Evolutionary conservation across 2,888 invertebrate species (phyloP).

Genomic region (Tortrix viridana): DNA sequence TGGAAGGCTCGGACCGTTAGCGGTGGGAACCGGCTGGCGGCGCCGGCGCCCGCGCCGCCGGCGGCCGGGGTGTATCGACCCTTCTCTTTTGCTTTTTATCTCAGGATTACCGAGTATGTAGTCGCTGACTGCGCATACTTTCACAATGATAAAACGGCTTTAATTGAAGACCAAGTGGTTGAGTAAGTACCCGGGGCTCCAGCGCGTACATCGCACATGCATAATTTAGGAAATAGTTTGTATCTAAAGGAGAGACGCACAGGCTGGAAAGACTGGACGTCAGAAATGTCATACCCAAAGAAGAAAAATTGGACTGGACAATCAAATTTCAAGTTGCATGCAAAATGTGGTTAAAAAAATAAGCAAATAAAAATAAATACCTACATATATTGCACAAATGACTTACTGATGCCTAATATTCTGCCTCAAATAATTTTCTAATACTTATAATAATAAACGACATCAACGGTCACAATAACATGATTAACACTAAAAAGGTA

Average conservation of each 20-base stretch:
- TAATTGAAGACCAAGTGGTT: conserved; percentile 13
- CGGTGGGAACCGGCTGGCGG: conserved; percentile 61
- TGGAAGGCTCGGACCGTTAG: conserved; percentile 70
- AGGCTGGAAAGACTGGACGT: conserved; percentile 2
- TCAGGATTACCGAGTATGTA: conserved; percentile 36
- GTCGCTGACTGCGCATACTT: conserved; percentile 29
- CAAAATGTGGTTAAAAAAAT: no score
- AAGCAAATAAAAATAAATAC: background rate
- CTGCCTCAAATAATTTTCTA: conserved; percentile 19
- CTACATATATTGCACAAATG: conserved; percentile 22
- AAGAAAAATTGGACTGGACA: no score
- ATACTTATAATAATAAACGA: conserved; percentile 23
- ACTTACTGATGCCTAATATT: conserved; percentile 13
- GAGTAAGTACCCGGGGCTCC: no score
- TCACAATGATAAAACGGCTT: conserved; percentile 32
- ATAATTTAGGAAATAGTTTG: background rate
- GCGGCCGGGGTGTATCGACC: conserved; percentile 57
- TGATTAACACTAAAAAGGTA: conserved; percentile 7
- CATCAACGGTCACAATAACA: conserved; percentile 10
- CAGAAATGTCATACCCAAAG: conserved; percentile 7
- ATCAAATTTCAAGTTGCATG: no score
- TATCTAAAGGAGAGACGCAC: background rate
- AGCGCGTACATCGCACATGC: background rate
- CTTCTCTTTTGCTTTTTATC: conserved; percentile 55
- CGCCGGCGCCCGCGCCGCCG: conserved; percentile 53